These are phyloP conservation scores for Leptothorax acervorum DNA, from an alignment of 2,888 invertebrate genomes.

Conservation along the genomic window DNA sequence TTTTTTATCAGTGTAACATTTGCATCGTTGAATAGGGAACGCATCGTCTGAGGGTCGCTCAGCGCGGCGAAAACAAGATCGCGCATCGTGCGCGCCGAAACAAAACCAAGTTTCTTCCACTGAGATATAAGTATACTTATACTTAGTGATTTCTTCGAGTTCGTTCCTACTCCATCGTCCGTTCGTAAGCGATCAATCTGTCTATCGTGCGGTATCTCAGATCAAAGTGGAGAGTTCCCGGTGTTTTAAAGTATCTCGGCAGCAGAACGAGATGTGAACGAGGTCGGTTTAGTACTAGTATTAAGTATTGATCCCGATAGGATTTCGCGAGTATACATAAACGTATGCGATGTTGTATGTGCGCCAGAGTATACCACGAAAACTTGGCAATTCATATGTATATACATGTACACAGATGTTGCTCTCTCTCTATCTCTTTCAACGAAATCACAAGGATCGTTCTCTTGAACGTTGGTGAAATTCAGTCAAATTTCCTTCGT, in stretches of 20 bases:
- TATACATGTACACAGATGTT: neutral
- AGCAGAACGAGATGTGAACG: slow-evolving; percentile 4
- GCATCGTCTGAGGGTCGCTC: neutral
- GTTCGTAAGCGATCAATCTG: slow-evolving; percentile 1
- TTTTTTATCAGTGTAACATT: neutral
- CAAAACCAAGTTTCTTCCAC: neutral
- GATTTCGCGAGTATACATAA: neutral
- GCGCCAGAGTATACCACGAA: slow-evolving; percentile 28
- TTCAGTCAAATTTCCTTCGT: neutral
- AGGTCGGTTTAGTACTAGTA: slow-evolving; percentile 1
- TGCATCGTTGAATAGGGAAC: neutral
- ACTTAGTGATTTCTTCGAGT: neutral
- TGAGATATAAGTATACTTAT: too few relatives aligned
- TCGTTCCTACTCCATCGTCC: neutral
- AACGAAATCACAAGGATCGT: neutral
- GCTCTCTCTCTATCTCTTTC: neutral
- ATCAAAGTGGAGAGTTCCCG: neutral
- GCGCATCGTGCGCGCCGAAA: neutral
- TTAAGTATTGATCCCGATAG: slow-evolving; percentile 9
- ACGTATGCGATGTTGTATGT: neutral
- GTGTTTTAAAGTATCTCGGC: slow-evolving; percentile 15
- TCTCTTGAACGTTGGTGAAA: neutral
- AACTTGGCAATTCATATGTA: slow-evolving; percentile 21
- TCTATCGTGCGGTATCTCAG: neutral
- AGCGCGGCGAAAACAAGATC: neutral